Evolutionary conservation across 2,888 invertebrate genomes (phyloP).

Genomic region (Aphidoletes aphidimyza): DNA sequence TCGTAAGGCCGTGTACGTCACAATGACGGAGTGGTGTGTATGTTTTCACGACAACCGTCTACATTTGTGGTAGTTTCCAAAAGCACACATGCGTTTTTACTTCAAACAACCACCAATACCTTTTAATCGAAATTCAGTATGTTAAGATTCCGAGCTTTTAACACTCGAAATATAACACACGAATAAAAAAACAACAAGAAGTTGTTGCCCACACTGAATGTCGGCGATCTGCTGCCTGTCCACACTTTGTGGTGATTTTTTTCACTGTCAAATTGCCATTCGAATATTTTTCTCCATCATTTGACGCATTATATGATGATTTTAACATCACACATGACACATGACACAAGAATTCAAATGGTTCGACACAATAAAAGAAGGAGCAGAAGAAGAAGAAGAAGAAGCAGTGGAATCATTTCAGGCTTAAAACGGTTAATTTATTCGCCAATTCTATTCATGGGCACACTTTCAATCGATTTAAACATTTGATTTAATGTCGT

Average conservation of each 20-base stretch:
- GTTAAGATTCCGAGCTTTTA: no score
- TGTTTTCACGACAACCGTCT: neutral
- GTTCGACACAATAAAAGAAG: no score
- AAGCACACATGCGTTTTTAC: conserved; percentile 16
- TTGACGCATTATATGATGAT: neutral
- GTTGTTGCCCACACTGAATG: no score
- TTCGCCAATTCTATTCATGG: no score
- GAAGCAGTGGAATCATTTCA: no score
- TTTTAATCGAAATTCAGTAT: no score
- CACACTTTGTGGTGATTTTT: conserved; percentile 21
- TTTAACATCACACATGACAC: no score
- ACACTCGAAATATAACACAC: no score
- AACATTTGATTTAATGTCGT: neutral
- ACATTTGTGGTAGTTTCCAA: neutral
- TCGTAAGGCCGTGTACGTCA: neutral
- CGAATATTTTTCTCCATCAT: neutral
- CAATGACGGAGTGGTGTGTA: no score
- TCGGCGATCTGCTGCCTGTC: conserved; percentile 19
- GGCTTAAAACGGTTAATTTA: neutral
- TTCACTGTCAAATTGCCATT: neutral
- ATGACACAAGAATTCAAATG: no score
- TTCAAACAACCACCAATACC: neutral
- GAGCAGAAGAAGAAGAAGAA: no score
- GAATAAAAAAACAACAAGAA: no score
- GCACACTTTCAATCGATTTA: neutral